These are phyloP conservation scores for Platyrinchus mystaceus DNA, from an alignment of 2,797 vertebrate genomes.

Conservation along the genomic window DNA sequence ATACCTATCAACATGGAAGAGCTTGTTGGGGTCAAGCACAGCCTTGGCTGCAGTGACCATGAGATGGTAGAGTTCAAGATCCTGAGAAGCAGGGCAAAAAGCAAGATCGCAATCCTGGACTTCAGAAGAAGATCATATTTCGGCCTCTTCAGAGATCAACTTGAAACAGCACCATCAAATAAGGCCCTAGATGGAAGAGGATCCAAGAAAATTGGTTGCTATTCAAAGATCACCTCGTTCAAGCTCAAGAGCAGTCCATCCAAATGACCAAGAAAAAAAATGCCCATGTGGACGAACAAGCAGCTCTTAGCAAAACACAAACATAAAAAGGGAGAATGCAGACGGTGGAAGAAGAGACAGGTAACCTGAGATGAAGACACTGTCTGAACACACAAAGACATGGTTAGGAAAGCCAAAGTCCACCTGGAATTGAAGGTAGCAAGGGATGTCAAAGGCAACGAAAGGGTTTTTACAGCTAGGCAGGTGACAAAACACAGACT, in stretches of 20 bases:
- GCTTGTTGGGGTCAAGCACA: neutral
- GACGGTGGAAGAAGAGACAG: neutral
- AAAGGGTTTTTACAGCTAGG: neutral
- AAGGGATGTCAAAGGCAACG: neutral
- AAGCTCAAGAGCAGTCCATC: neutral
- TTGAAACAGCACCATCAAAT: neutral
- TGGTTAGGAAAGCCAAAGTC: neutral
- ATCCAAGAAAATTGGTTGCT: neutral
- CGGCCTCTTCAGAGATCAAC: neutral
- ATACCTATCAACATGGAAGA: neutral
- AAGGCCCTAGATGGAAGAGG: neutral
- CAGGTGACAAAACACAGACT: neutral
- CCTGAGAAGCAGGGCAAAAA: neutral
- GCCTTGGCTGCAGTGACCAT: neutral
- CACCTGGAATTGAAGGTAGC: neutral
- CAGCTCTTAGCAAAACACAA: neutral
- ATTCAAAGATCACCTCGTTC: neutral
- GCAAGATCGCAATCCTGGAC: neutral
- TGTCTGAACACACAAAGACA: neutral
- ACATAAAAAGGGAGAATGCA: neutral
- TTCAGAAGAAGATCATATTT: neutral
- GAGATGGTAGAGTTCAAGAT: neutral
- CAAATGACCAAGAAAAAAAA: neutral
- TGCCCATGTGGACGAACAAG: neutral
- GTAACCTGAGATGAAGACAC: neutral